Percentiles rank a stretch among this genome's conserved stretches.
These are phyloP conservation scores for Pangasius macronema DNA, from an alignment of 2,797 vertebrate species.

Conservation along the genomic window DNA sequence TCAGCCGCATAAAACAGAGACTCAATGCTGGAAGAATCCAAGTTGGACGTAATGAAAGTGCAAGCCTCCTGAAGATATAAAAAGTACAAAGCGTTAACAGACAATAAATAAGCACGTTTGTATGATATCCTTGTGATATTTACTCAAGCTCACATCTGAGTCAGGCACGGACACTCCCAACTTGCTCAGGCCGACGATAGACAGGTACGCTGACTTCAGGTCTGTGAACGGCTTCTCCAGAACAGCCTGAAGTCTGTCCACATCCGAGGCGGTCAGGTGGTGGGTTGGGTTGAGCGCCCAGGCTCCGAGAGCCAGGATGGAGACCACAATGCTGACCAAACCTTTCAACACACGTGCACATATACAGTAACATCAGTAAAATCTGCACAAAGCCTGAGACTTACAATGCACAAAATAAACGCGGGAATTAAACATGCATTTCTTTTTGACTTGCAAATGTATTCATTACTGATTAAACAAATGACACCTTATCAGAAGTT, in stretches of 20 bases:
- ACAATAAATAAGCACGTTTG: neutral
- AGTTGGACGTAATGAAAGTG: constrained; percentile 85
- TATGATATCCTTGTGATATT: neutral
- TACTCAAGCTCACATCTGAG: constrained; percentile 73
- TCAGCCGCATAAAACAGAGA: constrained; percentile 93
- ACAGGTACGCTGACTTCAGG: constrained; percentile 86
- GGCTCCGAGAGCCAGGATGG: constrained; percentile 71
- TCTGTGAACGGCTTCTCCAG: constrained; percentile 81
- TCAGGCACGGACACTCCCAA: constrained; percentile 81
- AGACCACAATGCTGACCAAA: constrained; percentile 70
- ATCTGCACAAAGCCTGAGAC: too few relatives aligned
- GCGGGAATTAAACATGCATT: neutral
- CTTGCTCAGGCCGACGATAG: constrained; percentile 82
- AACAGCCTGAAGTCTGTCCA: constrained; percentile 80
- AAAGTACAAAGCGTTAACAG: neutral
- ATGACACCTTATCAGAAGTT: neutral
- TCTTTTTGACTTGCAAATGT: neutral
- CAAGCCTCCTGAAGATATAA: constrained; percentile 79
- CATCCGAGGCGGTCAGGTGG: constrained; percentile 82
- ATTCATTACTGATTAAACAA: neutral
- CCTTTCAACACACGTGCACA: constrained; percentile 62
- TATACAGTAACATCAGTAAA: neutral
- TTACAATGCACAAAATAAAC: neutral
- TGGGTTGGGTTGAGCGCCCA: constrained; percentile 84
- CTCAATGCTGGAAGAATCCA: constrained; percentile 86